Evolutionary conservation across 2,113 vertebrate species (phyloP).

Genomic region (Takifugu bimaculatus): DNA sequence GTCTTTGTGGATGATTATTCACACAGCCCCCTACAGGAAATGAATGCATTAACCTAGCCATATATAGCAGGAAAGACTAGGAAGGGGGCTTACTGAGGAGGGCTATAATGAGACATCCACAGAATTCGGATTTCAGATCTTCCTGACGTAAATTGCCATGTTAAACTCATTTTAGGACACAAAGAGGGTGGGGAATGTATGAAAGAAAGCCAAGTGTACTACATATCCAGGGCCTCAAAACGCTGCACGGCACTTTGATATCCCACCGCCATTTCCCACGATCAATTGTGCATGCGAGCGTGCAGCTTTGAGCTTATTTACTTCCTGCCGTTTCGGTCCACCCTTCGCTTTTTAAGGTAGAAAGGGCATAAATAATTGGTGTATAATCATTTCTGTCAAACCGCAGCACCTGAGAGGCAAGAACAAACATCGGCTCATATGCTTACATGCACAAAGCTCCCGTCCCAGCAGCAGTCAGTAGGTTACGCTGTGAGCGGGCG

Average conservation of each 20-base stretch:
- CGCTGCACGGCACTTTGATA: not conserved
- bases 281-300: not conserved
- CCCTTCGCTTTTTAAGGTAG: not conserved
- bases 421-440: slow-evolving; percentile 14
- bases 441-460: slow-evolving; percentile 3
- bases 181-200: slow-evolving; percentile 36
- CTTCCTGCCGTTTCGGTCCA: too few species aligned
- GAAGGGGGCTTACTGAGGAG: slow-evolving; percentile 49
- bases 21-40: slow-evolving; percentile 66
- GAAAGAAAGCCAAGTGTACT: not conserved
- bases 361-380: not conserved
- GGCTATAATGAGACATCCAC: slow-evolving; percentile 50
- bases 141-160: slow-evolving; percentile 47
- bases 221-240: slow-evolving; percentile 6
- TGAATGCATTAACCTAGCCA: slow-evolving; percentile 51
- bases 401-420: slow-evolving; percentile 26
- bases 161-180: slow-evolving; percentile 56
- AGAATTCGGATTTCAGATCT: slow-evolving; percentile 58
- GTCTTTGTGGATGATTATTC: slow-evolving; percentile 68
- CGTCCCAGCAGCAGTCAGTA: slow-evolving; percentile 9
- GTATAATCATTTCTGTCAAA: slow-evolving; percentile 4
- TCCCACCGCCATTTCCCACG: not conserved
- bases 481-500: slow-evolving; percentile 30
- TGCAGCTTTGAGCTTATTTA: not conserved
- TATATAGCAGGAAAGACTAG: slow-evolving; percentile 14